Base-by-base conservation (phyloP, 2,113 vertebrate genomes). In the Machaerirhynchus nigripectus region DNA sequence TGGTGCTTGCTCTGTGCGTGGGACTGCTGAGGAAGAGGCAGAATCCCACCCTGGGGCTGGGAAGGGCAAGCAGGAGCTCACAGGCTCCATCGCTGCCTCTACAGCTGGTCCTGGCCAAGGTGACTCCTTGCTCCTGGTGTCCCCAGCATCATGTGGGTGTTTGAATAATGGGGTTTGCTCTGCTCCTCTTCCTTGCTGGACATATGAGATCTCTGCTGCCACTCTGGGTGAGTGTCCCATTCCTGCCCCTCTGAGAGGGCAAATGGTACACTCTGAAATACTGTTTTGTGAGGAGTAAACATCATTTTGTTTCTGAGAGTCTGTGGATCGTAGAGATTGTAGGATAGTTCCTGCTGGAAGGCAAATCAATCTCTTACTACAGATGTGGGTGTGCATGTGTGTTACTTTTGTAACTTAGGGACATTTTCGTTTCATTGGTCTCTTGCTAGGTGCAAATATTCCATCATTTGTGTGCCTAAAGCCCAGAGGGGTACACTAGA, bases 1-100 rank as follows among this genome's bases (percentile, higher is more conserved):
- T 1, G 2, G 9, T 42, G 27, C 24, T 47, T 1, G 1, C 13
- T 69, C 35, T 39, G 35, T 10, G 35, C 0, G 0, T 15, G 52
- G n/a, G 33, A 18, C 69, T 17, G 26, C 2, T 3, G 47, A 53
- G 47, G 52, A 63, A 56, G 44, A 21, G 37, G 49, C 30, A 76
- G 49, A 40, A 55, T 42, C 18, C n/a, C 3, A 0, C 11, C 1
- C 1, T 1, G 4, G 50, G 35, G 47, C 39, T 91, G 49, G 8
- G 18, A 42, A 9, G 19, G 65, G 39, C 1, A 6, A 82, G 35
- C 52, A 71, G 75, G 49, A 85, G 42, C 52, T 70, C 23, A 1
- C 16, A 47, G 73, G 21, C n/a, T 77, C 40, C 40, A 13, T 21
- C 0, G 0, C n/a, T 69, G 37, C 28, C 44, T n/a, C n/a, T 89